Base-by-base conservation (phyloP, 2,797 vertebrate species). In the Garrulus glandarius region DNA sequence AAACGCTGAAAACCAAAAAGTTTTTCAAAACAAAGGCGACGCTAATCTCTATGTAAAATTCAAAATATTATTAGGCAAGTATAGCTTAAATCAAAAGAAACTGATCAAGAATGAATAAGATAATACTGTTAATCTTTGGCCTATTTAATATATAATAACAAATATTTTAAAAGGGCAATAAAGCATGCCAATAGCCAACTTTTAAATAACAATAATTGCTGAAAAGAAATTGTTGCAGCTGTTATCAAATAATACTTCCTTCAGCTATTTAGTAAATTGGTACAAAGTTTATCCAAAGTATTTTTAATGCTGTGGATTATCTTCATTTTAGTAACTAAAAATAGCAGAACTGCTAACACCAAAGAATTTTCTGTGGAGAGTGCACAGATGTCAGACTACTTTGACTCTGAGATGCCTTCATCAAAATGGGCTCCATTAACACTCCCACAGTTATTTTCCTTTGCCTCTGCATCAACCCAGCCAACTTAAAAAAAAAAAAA, bases 261-360 rank as follows among this genome's bases (percentile, higher is more conserved):
- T 72, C 21, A 34, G 26, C 7, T 85, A 84, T 59, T 67, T 61
- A 79, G 30, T 56, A 78, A 61, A 88, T 37, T 26, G 26, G 13
- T 75, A 87, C 63, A 64, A 83, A 59, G 29, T 64, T 84, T 71
- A 90, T 83, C 24, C 27, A 32, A 57, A 78, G 34, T 55, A 68
- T 47, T 87, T 91, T 82, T 78, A 88, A 60, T 69, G 53, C 46
- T 1, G 3, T 47, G 52, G 26, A 39, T 77, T 91, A 67, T 34
- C 83, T 91, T 75, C 14, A 55, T 67, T 68, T 59, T 59, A 86
- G 34, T 36, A 43, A 87, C 56, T 72, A 79, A 87, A 95, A 79
- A 49, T 1, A 83, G 69, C 19, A 60, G 50, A n/a, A 80, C n/a
- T 55, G 34, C 41, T 89, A 93, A 69, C 22, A 75, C 17, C 53